Evolutionary conservation across 2,797 vertebrate species (phyloP).

Genomic region (Rhinogobio ventralis): DNA sequence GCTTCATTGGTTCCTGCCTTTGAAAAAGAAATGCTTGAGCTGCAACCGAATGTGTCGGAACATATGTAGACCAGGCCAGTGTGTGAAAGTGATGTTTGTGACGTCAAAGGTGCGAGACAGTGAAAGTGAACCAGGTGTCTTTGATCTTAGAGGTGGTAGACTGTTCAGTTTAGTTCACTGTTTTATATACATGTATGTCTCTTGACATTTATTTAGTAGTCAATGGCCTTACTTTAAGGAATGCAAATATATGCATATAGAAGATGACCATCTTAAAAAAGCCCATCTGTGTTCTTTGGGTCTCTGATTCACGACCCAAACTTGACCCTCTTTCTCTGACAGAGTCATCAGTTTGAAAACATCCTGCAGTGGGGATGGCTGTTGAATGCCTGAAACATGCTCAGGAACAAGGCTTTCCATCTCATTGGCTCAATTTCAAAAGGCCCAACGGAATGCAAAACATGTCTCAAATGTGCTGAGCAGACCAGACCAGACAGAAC

Average conservation of each 20-base stretch:
- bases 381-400: slow-evolving; percentile 78
- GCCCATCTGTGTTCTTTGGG: slow-evolving; percentile 56
- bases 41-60: slow-evolving; percentile 68
- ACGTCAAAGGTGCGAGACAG: slow-evolving; percentile 37
- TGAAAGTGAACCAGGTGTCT: background rate
- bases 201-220: background rate
- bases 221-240: background rate
- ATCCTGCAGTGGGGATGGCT: slow-evolving; percentile 80
- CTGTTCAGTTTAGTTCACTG: background rate
- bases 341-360: slow-evolving; percentile 77
- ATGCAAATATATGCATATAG: background rate
- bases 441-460: slow-evolving; percentile 77
- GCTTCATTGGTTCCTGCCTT: slow-evolving; percentile 69
- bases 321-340: slow-evolving; percentile 80
- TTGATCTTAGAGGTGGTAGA: slow-evolving; percentile 31
- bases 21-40: slow-evolving; percentile 71
- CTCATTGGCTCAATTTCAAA: slow-evolving; percentile 76
- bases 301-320: slow-evolving; percentile 83
- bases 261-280: slow-evolving; percentile 1
- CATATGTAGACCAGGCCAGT: slow-evolving; percentile 62
- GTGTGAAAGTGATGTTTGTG: slow-evolving; percentile 63
- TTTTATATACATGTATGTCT: background rate
- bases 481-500: slow-evolving; percentile 71
- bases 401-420: slow-evolving; percentile 77
- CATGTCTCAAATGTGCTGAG: slow-evolving; percentile 76